Percentiles rank a stretch among this genome's conserved stretches.
phyloP scores from a whole-genome alignment of 2,113 vertebrate species.

The Cavia aperea region DNA sequence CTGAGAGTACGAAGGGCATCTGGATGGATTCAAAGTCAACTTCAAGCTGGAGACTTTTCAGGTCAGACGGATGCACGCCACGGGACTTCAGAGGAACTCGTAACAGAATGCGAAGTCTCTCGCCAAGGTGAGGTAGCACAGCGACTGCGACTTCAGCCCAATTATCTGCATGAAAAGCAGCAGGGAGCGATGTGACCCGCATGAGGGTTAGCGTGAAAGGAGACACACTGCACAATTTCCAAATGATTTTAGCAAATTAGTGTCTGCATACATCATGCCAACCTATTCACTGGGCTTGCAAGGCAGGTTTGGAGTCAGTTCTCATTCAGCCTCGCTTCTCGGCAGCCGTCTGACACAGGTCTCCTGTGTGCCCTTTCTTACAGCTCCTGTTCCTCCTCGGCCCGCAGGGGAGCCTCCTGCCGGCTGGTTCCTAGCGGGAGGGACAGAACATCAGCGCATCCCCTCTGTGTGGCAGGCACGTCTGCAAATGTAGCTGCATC shows the following conservation, averaged over 20 bases:
- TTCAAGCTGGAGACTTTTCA: conserved; percentile 5
- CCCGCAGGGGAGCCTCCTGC: not conserved
- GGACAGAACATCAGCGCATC: not conserved
- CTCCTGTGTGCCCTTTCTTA: not conserved
- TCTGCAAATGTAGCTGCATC: not conserved
- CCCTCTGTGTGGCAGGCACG: not conserved
- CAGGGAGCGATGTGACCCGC: not conserved
- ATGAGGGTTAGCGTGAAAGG: not conserved
- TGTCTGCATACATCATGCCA: conserved; percentile 1
- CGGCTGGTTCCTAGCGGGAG: not conserved
- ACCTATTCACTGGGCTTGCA: conserved; percentile 30
- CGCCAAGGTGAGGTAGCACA: not conserved
- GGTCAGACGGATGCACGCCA: not conserved
- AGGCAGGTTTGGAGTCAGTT: conserved; percentile 17
- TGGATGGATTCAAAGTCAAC: conserved; percentile 32
- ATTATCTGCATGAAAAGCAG: not conserved
- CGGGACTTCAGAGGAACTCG: conserved; percentile 23
- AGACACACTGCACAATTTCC: conserved; percentile 32
- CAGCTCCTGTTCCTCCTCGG: not conserved
- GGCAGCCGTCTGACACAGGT: not conserved
- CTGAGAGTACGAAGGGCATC: not conserved
- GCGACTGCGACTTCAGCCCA: not conserved
- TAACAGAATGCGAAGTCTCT: not conserved
- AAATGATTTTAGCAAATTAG: conserved; percentile 26
- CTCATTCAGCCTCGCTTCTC: not conserved